Conservation (phyloP, 2,113 vertebrate genomes). For the Burhinus bistriatus region DNA sequence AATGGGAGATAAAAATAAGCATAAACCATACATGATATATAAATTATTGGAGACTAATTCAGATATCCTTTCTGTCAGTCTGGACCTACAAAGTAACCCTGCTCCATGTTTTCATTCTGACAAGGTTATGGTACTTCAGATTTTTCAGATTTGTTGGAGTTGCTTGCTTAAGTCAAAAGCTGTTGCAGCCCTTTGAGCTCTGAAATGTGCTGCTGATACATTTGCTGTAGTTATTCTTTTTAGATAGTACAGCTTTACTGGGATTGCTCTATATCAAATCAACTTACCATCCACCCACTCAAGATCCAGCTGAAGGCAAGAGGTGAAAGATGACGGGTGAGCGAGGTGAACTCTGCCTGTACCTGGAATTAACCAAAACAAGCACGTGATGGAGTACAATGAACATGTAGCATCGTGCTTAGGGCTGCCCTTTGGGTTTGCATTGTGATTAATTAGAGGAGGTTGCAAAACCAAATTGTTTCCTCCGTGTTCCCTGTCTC, state of each 20-base stretch:
- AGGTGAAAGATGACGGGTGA: neutral
- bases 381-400: neutral
- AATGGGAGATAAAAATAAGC: neutral
- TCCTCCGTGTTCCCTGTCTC: neutral
- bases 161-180: neutral
- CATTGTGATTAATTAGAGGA: neutral
- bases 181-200: neutral
- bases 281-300: neutral
- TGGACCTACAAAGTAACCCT: neutral
- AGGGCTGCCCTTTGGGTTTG: neutral
- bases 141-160: neutral
- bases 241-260: neutral
- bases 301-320: neutral
- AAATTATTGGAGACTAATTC: neutral
- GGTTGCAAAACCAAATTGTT: neutral
- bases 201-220: neutral
- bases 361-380: neutral
- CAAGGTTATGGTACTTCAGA: neutral
- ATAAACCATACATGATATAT: neutral
- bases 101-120: neutral
- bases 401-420: neutral
- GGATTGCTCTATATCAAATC: neutral
- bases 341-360: neutral
- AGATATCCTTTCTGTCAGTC: neutral
- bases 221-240: neutral